Evolutionary conservation across 2,888 invertebrate species (phyloP), one percentile per base, ranked within the genome.

Genomic region (Ditylenchus weischeri): DNA sequence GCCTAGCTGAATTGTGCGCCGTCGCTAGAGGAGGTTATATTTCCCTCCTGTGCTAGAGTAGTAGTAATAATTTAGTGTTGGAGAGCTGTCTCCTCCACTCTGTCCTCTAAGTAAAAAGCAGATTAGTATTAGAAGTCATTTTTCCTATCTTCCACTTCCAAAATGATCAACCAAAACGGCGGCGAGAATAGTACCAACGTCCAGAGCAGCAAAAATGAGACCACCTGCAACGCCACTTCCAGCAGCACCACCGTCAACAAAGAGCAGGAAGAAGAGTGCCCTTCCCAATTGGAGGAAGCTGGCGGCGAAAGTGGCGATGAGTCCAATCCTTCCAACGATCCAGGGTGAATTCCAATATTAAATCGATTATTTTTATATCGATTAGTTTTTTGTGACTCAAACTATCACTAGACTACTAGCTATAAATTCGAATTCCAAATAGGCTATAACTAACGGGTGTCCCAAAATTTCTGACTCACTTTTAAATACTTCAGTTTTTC

Each of bases 271-370:
- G 54, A 54, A 21, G 54, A 54, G 15, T 54, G 43, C 8, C 43
- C 59, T 15, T 36, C 43, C 19, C 23, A 35, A 2, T 11, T 36
- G 21, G 35, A 59, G 21, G 23, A 29, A 29, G 29, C 29, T 29
- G 29, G 19, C 23, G 43, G 29, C 1, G 62, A 62, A 62, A 62
- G 62, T 49, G 62, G 48, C 6, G 62, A 62, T n/a, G 62, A 62
- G 47, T 47, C 43, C 11, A 48, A 62, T 15, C 62, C 48, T 8
- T 47, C 43, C 7, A 62, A 62, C n/a, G 62, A 62, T n/a, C 62
- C 62, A 8, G 62, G 62, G 62, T 62, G 49, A 10, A 29, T 11
- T 13, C 11, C 2, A 2, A 59, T 47, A 47, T 38, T 19, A 59
- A 59, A 1, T 43, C 23, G 29, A n/a, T n/a, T n/a, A n/a, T n/a